Base-by-base conservation (phyloP, 2,888 invertebrate species). In the Ectemnius continuus region DNA sequence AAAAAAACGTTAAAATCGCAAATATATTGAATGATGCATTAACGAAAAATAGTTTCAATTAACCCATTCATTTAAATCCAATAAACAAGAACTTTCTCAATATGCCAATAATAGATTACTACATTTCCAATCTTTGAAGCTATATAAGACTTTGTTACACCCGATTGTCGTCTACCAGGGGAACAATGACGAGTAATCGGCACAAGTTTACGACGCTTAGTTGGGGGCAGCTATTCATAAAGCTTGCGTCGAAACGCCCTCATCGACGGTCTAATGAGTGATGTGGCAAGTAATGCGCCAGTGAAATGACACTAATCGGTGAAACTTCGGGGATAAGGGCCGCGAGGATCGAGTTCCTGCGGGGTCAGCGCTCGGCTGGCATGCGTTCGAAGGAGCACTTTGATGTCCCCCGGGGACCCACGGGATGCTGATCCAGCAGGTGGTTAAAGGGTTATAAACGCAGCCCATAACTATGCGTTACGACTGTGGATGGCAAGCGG, bases 381-480 rank as follows among this genome's bases (percentile, higher is more conserved):
- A 3, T 18, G 18, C 61, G 28, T 48, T 48, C 36, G 28, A 66
- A 57, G 68, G 61, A 61, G 57, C 36, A 65, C 61, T 70, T 70
- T 70, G 73, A 73, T 62, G 65, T 66, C 61, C 57, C 57, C 65
- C 14, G 48, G 28, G 52, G 45, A 46, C 65, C 63, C 20, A 52
- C 73, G 65, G 66, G 67, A 48, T 62, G 70, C 68, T 52, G 70
- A 71, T 75, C 69, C 67, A 57, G 72, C 78, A 75, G 77, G 62
- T 75, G 73, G 75, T 75, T 75, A 75, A 73, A 59, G 72, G 78
- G 67, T 70, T 73, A 70, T 73, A 78, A 78, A 78, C 67, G 60
- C 67, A 61, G 65, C 45, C 8, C 61, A 61, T 75, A 75, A 73
- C 75, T 67, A 67, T 58, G 72, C 70, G 47, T 75, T 69, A 75